These are phyloP conservation scores for Cyrtorhinus lividipennis DNA, from an alignment of 1,140 invertebrate species.

Conservation along the genomic window DNA sequence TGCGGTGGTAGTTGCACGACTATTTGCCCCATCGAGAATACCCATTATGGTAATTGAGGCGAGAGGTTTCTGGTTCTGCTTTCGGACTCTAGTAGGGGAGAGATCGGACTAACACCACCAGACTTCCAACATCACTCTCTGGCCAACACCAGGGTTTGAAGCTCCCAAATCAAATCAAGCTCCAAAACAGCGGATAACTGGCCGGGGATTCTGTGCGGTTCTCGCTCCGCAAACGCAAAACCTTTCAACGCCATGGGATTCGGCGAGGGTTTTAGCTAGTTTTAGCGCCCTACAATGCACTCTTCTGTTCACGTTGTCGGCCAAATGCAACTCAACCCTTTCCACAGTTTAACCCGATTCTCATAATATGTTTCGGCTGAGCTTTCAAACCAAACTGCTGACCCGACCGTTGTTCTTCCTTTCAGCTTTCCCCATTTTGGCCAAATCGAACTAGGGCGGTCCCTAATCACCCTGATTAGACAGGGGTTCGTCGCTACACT, in stretches of 20 bases:
- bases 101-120: not conserved
- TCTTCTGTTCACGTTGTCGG: not conserved
- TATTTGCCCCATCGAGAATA: slow-evolving; percentile 6
- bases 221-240: slow-evolving; percentile 2
- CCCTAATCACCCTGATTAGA: no score
- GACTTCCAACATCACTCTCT: not conserved
- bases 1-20: not conserved
- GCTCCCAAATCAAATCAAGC: slow-evolving; percentile 4
- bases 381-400: no score
- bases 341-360: not conserved
- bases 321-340: not conserved
- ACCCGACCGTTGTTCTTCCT: no score
- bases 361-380: not conserved
- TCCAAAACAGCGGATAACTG: not conserved
- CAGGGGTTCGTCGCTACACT: no score
- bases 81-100: not conserved
- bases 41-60: slow-evolving; percentile 3
- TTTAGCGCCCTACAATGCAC: not conserved
- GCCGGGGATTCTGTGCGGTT: not conserved
- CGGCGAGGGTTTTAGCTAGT: not conserved
- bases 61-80: not conserved
- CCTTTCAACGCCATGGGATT: not conserved
- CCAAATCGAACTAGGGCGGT: no score
- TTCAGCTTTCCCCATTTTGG: no score
- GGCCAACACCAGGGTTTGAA: no score